Evolutionary conservation across 2,113 vertebrate species (phyloP).

Genomic region (Prinia subflava): DNA sequence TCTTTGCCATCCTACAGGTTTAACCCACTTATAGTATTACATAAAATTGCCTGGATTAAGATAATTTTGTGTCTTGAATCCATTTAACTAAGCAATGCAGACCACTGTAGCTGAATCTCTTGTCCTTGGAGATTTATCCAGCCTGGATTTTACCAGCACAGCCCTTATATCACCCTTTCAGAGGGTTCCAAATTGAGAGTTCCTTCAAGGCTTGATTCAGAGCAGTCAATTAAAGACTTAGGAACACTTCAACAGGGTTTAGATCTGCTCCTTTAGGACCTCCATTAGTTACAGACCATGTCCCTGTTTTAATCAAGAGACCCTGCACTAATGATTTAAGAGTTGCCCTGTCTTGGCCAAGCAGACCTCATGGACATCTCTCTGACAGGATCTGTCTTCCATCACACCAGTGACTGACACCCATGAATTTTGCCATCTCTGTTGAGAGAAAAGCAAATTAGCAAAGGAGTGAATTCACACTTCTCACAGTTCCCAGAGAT

Average conservation of each 20-base stretch:
- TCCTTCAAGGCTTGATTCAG: neutral
- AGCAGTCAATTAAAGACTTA: neutral
- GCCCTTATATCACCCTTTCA: neutral
- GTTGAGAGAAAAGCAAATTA: neutral
- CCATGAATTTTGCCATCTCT: neutral
- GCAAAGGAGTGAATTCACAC: neutral
- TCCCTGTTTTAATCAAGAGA: neutral
- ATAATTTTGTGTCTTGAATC: neutral
- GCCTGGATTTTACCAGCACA: neutral
- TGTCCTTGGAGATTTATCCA: neutral
- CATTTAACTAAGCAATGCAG: neutral
- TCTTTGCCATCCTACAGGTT: neutral
- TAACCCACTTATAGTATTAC: neutral
- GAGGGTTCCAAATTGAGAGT: neutral
- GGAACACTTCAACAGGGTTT: neutral
- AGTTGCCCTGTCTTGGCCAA: neutral
- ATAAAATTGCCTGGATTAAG: neutral
- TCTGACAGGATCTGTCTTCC: neutral
- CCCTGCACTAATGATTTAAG: neutral
- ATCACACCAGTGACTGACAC: neutral
- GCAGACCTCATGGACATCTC: neutral
- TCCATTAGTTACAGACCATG: neutral
- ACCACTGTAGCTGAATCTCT: neutral
- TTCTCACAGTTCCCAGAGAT: neutral
- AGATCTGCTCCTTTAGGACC: neutral